Conservation (phyloP, 2,797 vertebrate genomes). For the Trematocara caparti region DNA sequence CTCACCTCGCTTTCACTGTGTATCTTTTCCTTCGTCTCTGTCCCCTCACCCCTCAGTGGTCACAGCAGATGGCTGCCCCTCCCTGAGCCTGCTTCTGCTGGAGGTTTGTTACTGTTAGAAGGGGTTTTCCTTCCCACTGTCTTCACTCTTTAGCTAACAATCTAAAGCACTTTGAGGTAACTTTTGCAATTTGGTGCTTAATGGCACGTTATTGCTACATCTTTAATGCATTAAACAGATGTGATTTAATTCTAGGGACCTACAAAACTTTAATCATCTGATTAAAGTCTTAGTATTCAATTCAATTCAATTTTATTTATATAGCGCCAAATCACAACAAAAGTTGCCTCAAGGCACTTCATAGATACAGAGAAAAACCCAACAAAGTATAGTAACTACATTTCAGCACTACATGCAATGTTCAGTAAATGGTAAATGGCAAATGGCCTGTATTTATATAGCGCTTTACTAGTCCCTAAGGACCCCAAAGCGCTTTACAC, state of each 20-base stretch:
- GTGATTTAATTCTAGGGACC: neutral
- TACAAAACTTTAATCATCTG: neutral
- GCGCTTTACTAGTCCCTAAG: no score
- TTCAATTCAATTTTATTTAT: no score
- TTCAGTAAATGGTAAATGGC: no score
- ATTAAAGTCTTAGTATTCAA: neutral
- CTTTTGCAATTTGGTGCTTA: neutral
- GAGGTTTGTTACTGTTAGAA: neutral
- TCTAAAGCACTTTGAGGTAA: neutral
- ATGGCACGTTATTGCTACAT: neutral
- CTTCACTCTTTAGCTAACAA: neutral
- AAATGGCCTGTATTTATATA: no score
- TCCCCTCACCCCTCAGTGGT: accelerated
- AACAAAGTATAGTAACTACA: neutral
- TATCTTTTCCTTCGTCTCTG: neutral
- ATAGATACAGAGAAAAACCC: no score
- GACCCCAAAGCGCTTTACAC: no score
- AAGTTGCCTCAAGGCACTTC: no score
- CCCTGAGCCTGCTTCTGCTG: neutral
- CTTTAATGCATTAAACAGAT: neutral
- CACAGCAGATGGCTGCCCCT: neutral
- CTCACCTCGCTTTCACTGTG: neutral
- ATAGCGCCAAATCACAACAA: no score
- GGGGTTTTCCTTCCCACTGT: neutral
- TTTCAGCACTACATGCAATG: neutral